These are phyloP conservation scores for Auanema sp. DNA, from an alignment of 2,888 invertebrate species.

Conservation along the genomic window DNA sequence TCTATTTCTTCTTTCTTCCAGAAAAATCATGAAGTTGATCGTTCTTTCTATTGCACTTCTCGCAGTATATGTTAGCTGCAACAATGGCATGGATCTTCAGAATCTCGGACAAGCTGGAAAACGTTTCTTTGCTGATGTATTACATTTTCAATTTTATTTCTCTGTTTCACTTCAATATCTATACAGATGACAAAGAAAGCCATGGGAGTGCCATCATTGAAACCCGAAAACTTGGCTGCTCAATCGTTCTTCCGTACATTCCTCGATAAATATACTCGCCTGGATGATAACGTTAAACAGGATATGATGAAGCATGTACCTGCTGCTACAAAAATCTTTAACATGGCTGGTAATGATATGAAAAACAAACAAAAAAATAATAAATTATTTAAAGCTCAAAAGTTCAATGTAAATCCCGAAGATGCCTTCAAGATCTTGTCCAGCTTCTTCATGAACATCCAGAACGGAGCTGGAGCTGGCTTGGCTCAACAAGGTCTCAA, in stretches of 20 bases:
- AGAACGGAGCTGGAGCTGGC: conserved; percentile 31
- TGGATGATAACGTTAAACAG: conserved; percentile 35
- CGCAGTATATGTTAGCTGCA: background rate
- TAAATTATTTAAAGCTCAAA: conserved; percentile 29
- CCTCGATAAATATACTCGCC: conserved; percentile 37
- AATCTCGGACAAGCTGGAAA: conserved; percentile 32
- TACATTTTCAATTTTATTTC: too few species aligned
- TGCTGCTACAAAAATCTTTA: conserved; percentile 37
- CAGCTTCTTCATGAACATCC: conserved; percentile 42
- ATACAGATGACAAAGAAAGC: conserved; percentile 46
- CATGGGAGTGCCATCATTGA: conserved; percentile 42
- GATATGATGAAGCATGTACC: conserved; percentile 44
- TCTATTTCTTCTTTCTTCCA: background rate
- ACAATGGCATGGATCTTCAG: conserved; percentile 32
- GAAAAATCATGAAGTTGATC: background rate
- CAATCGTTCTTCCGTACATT: conserved; percentile 40
- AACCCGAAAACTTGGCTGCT: conserved; percentile 42
- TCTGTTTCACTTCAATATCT: background rate
- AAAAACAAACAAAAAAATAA: background rate
- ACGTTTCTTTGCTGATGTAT: conserved; percentile 39
- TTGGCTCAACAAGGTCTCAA: conserved; percentile 34
- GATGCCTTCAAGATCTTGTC: conserved; percentile 41
- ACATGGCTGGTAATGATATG: conserved; percentile 31
- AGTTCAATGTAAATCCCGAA: conserved; percentile 41
- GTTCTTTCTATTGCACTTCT: background rate